Conservation (phyloP, 2,888 invertebrate species). For the Congeria kusceri region DNA sequence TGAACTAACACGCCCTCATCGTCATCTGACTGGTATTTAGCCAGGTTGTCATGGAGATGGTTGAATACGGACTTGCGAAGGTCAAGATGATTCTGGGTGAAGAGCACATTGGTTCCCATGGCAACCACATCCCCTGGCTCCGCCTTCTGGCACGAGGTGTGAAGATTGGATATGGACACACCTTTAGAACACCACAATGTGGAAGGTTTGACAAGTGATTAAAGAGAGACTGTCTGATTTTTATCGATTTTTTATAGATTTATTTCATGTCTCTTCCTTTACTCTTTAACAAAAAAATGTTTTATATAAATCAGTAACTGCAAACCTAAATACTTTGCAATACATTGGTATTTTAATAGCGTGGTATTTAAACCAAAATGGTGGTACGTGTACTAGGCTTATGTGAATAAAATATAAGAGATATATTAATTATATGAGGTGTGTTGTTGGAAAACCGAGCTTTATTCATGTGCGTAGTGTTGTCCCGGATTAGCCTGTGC, state of each 20-base stretch:
- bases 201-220: neutral
- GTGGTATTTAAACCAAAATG: no score
- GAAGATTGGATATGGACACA: conserved; percentile 40
- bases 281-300: no score
- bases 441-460: neutral
- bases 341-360: no score
- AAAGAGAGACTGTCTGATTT: no score
- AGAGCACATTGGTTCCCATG: conserved; percentile 76
- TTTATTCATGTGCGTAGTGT: neutral
- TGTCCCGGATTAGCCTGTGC: no score
- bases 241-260: no score
- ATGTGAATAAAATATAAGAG: no score
- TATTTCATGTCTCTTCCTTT: no score
- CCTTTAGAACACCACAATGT: conserved; percentile 22
- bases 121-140: conserved; percentile 81
- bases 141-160: conserved; percentile 72
- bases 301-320: no score
- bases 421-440: no score
- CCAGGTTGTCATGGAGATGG: conserved; percentile 75
- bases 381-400: no score
- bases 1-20: conserved; percentile 55
- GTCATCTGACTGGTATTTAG: conserved; percentile 73
- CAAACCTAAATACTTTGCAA: no score
- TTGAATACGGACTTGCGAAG: conserved; percentile 77
- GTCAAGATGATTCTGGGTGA: conserved; percentile 78